Conservation (phyloP, 2,888 invertebrate species). For the Phasia obesa region DNA sequence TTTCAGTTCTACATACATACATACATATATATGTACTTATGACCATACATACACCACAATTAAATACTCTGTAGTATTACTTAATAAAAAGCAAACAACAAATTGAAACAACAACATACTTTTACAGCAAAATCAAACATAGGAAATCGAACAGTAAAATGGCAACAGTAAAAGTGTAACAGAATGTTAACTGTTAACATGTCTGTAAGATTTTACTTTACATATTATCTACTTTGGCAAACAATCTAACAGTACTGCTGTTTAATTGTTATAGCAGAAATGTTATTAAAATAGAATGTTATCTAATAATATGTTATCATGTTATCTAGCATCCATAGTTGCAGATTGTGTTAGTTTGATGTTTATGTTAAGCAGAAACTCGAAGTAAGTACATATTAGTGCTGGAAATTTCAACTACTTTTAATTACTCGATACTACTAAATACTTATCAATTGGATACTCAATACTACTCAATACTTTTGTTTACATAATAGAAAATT, state of each 20-base stretch:
- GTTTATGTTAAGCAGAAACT: neutral
- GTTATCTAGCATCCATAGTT: slow-evolving; percentile 35
- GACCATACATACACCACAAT: neutral
- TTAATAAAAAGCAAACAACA: neutral
- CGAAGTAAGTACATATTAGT: too few relatives aligned
- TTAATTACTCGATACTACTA: too few relatives aligned
- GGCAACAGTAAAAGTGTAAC: slow-evolving; percentile 19
- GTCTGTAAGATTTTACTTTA: neutral
- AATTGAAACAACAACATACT: neutral
- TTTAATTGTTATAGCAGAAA: neutral
- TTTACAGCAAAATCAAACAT: slow-evolving; percentile 14
- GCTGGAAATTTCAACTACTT: too few relatives aligned
- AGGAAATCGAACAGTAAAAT: slow-evolving; percentile 11
- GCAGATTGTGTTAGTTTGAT: slow-evolving; percentile 19
- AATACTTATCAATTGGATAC: too few relatives aligned
- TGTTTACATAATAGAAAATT: too few relatives aligned
- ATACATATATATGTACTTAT: too few relatives aligned
- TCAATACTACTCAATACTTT: too few relatives aligned
- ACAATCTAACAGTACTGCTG: slow-evolving; percentile 25
- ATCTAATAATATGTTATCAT: too few relatives aligned
- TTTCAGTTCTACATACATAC: too few relatives aligned
- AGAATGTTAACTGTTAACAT: slow-evolving; percentile 39
- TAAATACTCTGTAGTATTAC: slow-evolving; percentile 6
- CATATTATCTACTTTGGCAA: neutral
- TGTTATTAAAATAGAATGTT: neutral